Base-by-base conservation (phyloP, 2,113 vertebrate species). In the Phainopepla nitens region DNA sequence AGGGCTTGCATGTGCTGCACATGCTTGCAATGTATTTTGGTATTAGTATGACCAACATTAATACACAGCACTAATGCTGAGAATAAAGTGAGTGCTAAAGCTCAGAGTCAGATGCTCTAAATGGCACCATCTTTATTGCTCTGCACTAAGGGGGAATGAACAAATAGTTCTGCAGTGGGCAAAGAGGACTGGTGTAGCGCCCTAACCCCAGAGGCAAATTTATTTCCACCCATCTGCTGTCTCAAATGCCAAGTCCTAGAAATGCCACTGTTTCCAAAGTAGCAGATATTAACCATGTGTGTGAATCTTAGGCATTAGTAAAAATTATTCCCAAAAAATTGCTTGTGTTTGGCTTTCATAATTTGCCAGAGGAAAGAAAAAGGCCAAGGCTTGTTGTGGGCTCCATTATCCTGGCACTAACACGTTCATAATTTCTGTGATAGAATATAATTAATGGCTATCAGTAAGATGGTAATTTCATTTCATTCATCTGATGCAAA, bases 141-240 rank as follows among this genome's bases (percentile, higher is more conserved):
- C 29, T 50, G 4, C 22, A 1, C 50, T 21, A 11, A 73, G 66
- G 68, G 61, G 25, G 54, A 88, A 66, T n/a, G 86, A 91, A 64
- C 82, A 78, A 80, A 82, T n/a, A 50, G 47, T 90, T 92, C 71
- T 94, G 70, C 49, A 71, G 75, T 50, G 62, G 88, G 79, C 61
- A 96, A 31, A 80, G 71, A 76, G 88, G 75, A 47, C 18, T 3
- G 2, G 69, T 87, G 58, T 29, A 92, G 73, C 8, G 0, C 93
- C 96, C 89, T 94, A 92, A 82, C 82, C 90, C 93, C 83, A 91
- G 82, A 95, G 96, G 95, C 93, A 94, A 94, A 92, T 93, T 97
- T 89, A 69, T 87, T 96, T 96, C 94, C 72, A 90, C 79, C 87
- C 94, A 97, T 97, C 96, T 97, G 97, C 94, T 39, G 2, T 84